phyloP scores from a whole-genome alignment of 2,797 vertebrate species.

The Bucorvus abyssinicus region DNA sequence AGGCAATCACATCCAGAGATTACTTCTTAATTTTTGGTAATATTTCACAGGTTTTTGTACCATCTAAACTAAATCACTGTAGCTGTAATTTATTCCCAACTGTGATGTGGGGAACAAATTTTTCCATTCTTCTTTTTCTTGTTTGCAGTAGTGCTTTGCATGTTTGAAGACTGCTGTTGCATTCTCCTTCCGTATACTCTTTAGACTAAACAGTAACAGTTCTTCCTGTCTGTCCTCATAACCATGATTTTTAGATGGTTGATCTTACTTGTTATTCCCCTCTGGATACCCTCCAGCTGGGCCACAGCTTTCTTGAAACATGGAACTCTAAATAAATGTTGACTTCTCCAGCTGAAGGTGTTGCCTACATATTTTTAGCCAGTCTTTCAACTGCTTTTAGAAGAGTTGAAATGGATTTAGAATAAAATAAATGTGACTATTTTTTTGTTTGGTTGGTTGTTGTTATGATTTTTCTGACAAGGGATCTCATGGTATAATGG shows the following conservation, averaged over 20 bases:
- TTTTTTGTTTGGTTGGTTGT: not conserved
- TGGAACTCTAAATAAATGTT: not conserved
- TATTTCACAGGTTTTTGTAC: not conserved
- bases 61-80: not conserved
- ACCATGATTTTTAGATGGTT: not conserved
- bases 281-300: not conserved
- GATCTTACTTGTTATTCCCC: not conserved
- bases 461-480: not conserved
- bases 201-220: not conserved
- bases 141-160: not conserved
- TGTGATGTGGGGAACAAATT: not conserved
- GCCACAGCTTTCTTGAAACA: not conserved
- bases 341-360: not conserved
- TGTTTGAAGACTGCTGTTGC: not conserved
- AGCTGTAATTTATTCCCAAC: not conserved
- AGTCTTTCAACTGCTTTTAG: not conserved
- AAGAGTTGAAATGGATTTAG: not conserved
- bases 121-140: not conserved
- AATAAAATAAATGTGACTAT: not conserved
- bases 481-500: not conserved
- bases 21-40: not conserved
- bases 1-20: not conserved
- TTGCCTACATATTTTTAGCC: not conserved
- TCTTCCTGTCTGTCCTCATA: not conserved
- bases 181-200: not conserved